Conservation (phyloP, 2,797 vertebrate genomes). For the Austrolebias charrua region DNA sequence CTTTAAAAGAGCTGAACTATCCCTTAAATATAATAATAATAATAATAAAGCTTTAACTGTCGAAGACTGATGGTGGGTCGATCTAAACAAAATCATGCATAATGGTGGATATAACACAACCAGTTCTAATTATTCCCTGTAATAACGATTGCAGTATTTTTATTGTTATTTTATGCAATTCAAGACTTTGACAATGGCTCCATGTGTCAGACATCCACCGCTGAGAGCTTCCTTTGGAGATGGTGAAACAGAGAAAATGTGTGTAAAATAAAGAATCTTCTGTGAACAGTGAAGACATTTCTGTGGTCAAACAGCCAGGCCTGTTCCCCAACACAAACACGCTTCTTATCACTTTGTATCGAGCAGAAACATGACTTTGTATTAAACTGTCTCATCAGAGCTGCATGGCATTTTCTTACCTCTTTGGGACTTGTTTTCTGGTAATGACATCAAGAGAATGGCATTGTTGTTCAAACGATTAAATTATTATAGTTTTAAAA, state of each 20-base stretch:
- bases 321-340: conserved; percentile 11
- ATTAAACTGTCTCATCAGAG: conserved; percentile 56
- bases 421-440: conserved; percentile 56
- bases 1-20: no score
- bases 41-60: no score
- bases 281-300: no score
- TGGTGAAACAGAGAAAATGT: conserved; percentile 6
- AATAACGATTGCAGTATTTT: no score
- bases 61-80: no score
- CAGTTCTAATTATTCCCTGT: no score
- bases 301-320: conserved; percentile 18
- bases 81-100: no score
- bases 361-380: conserved; percentile 56
- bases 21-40: no score
- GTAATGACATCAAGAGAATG: conserved; percentile 59
- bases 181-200: conserved; percentile 31
- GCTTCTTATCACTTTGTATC: conserved; percentile 47
- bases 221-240: conserved; percentile 25
- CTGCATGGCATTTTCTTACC: conserved; percentile 77
- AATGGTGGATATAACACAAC: no score
- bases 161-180: no score
- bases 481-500: conserved; percentile 59
- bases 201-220: background rate
- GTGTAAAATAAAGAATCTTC: conserved; percentile 1
- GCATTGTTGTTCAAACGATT: conserved; percentile 69